A percentile compares a stretch with the other conserved stretches of the same genome.
These are phyloP conservation scores for Philypnodon macrostomus DNA, from an alignment of 2,797 vertebrate species.

Conservation along the genomic window DNA sequence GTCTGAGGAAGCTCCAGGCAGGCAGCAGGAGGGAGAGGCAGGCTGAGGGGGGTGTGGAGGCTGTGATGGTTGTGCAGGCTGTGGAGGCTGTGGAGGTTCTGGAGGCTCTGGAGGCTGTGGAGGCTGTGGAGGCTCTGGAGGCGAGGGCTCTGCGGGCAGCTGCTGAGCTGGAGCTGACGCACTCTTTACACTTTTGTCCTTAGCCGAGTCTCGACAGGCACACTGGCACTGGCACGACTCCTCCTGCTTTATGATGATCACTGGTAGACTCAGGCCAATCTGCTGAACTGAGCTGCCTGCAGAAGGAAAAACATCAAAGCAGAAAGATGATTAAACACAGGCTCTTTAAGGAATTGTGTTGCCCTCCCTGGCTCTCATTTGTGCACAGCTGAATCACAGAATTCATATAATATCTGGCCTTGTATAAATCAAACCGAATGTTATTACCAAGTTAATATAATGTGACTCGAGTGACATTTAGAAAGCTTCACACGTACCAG, in stretches of 20 bases:
- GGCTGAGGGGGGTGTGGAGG: constrained; percentile 51
- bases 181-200: constrained; percentile 84
- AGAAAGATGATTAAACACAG: background rate
- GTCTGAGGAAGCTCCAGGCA: constrained; percentile 64
- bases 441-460: too few species aligned
- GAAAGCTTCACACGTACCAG: constrained; percentile 76
- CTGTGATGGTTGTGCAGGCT: constrained; percentile 61
- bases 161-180: constrained; percentile 41
- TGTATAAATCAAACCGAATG: too few species aligned
- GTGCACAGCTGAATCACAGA: constrained; percentile 5
- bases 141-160: constrained; percentile 43
- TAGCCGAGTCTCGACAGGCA: constrained; percentile 91
- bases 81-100: constrained; percentile 52
- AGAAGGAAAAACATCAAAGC: constrained; percentile 18
- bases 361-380: background rate
- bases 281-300: constrained; percentile 93
- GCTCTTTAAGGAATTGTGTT: too few species aligned
- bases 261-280: constrained; percentile 95
- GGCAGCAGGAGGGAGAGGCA: constrained; percentile 48
- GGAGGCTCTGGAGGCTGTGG: constrained; percentile 57
- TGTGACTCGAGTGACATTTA: too few species aligned
- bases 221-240: constrained; percentile 98
- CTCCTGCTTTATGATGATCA: constrained; percentile 99
- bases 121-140: constrained; percentile 57
- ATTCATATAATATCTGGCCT: too few species aligned